These are phyloP conservation scores for Tinea trinotella DNA, from an alignment of 2,888 invertebrate genomes.

Conservation along the genomic window DNA sequence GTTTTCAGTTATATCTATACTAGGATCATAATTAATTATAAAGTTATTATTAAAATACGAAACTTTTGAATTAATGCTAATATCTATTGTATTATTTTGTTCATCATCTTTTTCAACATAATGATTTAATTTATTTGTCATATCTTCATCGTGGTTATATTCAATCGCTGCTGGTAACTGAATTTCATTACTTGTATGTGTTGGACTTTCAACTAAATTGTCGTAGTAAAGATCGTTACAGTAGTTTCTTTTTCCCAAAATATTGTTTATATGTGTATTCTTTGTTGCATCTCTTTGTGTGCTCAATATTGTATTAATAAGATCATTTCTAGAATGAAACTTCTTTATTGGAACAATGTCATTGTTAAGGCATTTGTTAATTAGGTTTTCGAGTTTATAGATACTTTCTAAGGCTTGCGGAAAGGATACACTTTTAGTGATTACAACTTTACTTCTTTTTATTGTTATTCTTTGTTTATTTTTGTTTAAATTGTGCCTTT, in stretches of 20 bases:
- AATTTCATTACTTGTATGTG: too few species aligned
- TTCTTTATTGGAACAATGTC: neutral
- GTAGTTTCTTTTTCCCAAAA: too few species aligned
- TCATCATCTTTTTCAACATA: too few species aligned
- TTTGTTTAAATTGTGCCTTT: constrained; percentile 19
- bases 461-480: constrained; percentile 19
- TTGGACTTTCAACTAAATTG: too few species aligned
- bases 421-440: neutral
- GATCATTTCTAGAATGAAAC: neutral
- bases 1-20: neutral
- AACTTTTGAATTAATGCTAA: too few species aligned
- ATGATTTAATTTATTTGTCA: too few species aligned
- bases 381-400: neutral
- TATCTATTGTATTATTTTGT: too few species aligned
- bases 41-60: too few species aligned
- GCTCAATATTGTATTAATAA: neutral
- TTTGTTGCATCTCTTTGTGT: neutral
- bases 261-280: neutral
- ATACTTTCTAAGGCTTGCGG: neutral
- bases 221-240: too few species aligned
- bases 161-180: too few species aligned
- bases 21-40: too few species aligned
- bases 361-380: neutral
- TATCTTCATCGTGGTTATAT: too few species aligned
- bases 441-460: neutral